Base-by-base conservation (phyloP, 2,888 invertebrate genomes). In the Rhamnusium bicolor region DNA sequence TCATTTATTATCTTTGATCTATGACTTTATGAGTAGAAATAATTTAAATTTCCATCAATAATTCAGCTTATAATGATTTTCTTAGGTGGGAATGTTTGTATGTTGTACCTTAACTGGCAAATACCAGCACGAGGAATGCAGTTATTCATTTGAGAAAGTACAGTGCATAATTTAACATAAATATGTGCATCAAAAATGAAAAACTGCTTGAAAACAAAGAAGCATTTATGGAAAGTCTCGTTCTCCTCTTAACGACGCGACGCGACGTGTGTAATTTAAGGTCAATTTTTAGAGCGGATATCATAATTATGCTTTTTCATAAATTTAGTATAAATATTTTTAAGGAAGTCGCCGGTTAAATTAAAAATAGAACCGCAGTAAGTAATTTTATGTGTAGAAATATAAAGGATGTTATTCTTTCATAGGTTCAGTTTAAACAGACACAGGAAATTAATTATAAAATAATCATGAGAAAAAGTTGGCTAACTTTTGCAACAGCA, bases 371-470 rank as follows among this genome's bases (percentile, higher is more conserved):
- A 67, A 56, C 67, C 56, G 24, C 21, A 54, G 56, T 40, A 51
- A 54, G 56, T 40, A 51, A 56, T 56, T 67, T 56, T 54, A 65
- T 67, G 56, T 67, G 67, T 19, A 21, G 67, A 21, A 62, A 69
- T 69, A 58, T 58, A 65, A 71, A 74, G 74, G 74, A 74, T 74
- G 74, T 74, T 74, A 71, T 74, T 74, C 71, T 74, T 71, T 68
- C 63, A 47, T 69, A 49, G 49, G 27, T 61, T 68, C 60, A 73
- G 60, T 40, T 75, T 67, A 60, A 67, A 72, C 72, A 72, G 70
- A 72, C 69, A 75, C 77, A 77, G 77, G 77, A 77, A 77, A 77
- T 75, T 54, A 27, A 69, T 69, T 76, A 73, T 71, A 65, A 72
- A 63, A 69, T 73, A 77, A 77, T 71, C 71, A 73, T 74, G 77